These are phyloP conservation scores for Laothoe populi DNA, from an alignment of 2,888 invertebrate species.

Conservation along the genomic window DNA sequence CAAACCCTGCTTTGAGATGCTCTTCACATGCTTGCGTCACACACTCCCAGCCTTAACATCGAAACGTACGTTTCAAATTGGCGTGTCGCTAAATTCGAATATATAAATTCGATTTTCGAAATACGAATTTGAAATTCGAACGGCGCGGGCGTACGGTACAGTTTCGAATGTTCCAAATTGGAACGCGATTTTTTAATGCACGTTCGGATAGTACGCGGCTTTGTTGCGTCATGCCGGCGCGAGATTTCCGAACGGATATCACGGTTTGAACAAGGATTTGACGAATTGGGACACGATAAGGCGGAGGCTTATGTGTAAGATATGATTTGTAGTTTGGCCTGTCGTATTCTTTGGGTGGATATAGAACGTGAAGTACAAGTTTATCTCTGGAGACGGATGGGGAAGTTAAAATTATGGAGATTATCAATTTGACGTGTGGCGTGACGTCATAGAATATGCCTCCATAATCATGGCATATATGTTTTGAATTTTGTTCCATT, in stretches of 20 bases:
- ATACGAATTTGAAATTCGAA: slow-evolving; percentile 40
- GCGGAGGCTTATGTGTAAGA: slow-evolving; percentile 1
- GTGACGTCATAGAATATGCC: too few relatives aligned
- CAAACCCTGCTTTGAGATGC: slow-evolving; percentile 68
- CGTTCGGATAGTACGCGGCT: too few relatives aligned
- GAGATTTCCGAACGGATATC: slow-evolving; percentile 54
- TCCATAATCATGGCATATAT: too few relatives aligned
- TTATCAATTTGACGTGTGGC: too few relatives aligned
- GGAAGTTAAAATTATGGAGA: too few relatives aligned
- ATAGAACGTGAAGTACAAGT: background rate
- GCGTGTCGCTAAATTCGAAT: slow-evolving; percentile 27
- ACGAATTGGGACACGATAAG: slow-evolving; percentile 26
- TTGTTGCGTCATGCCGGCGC: slow-evolving; percentile 70
- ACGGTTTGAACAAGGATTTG: slow-evolving; percentile 28
- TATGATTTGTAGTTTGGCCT: slow-evolving; percentile 7
- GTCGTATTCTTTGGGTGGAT: background rate
- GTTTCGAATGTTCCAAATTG: slow-evolving; percentile 35
- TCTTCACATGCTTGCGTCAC: slow-evolving; percentile 29
- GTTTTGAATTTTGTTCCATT: too few relatives aligned
- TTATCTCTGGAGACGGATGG: background rate
- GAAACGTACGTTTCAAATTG: slow-evolving; percentile 26
- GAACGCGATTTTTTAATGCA: slow-evolving; percentile 33
- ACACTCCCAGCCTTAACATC: background rate
- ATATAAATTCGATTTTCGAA: slow-evolving; percentile 42
- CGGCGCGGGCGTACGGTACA: slow-evolving; percentile 24